A percentile compares a stretch with the other conserved stretches of the same genome.
phyloP scores from a whole-genome alignment of 1,140 invertebrate genomes.

The Hyles euphorbiae region DNA sequence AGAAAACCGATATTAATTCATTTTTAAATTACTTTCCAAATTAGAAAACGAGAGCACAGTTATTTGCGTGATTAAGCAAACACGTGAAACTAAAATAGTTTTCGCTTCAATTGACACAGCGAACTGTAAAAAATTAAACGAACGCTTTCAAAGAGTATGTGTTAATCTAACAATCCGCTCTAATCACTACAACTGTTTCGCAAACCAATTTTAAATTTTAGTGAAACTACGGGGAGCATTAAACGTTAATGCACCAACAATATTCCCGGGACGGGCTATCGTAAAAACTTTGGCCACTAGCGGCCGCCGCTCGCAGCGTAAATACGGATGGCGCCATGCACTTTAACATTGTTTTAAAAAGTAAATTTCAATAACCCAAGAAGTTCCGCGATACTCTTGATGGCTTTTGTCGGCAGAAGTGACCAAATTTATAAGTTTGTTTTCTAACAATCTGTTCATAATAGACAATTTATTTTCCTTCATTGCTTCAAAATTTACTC shows the following conservation, averaged over 20 bases:
- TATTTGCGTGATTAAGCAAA: no score
- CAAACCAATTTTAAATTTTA: slow-evolving; percentile 38
- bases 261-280: slow-evolving; percentile 49
- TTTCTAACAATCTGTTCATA: no score
- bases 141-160: neutral
- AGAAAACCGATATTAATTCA: no score
- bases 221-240: slow-evolving; percentile 37
- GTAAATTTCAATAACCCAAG: slow-evolving; percentile 61
- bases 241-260: slow-evolving; percentile 68
- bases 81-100: no score
- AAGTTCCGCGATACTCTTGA: slow-evolving; percentile 40
- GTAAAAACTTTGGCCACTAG: slow-evolving; percentile 65
- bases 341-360: slow-evolving; percentile 62
- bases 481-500: no score
- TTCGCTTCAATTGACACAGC: no score
- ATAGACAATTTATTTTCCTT: no score
- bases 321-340: slow-evolving; percentile 47
- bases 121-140: no score
- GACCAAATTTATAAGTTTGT: no score
- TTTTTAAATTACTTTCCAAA: no score
- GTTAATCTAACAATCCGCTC: slow-evolving; percentile 16
- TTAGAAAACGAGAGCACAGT: no score
- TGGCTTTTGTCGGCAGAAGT: slow-evolving; percentile 11
- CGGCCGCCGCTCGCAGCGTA: slow-evolving; percentile 30
- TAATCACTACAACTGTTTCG: slow-evolving; percentile 29